These are phyloP conservation scores for Drosophila repletoides DNA, from an alignment of 1,140 invertebrate species.

Conservation along the genomic window DNA sequence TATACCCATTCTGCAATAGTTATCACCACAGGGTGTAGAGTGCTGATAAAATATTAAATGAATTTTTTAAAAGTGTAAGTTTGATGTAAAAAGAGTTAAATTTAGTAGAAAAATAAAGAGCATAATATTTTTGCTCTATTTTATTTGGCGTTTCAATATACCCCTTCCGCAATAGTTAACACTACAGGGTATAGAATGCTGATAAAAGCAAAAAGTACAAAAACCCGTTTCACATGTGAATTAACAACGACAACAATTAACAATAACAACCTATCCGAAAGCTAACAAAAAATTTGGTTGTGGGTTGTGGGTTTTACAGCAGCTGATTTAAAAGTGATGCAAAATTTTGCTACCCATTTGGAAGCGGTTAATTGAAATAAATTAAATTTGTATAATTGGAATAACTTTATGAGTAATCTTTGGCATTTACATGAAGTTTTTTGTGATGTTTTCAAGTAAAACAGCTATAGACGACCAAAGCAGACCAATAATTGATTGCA, in stretches of 20 bases:
- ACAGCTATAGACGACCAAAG: too few species aligned
- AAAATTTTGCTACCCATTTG: background rate
- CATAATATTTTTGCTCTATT: too few species aligned
- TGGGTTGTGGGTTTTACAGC: too few species aligned
- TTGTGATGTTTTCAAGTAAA: too few species aligned
- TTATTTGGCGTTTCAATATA: too few species aligned
- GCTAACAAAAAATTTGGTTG: background rate
- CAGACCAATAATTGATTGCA: too few species aligned
- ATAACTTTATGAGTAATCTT: background rate
- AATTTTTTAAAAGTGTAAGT: background rate
- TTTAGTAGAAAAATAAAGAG: too few species aligned
- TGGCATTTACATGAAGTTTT: background rate
- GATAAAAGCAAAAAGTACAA: constrained; percentile 15
- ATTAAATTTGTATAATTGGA: background rate
- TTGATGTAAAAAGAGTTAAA: background rate
- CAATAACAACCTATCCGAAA: background rate
- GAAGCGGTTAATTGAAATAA: too few species aligned
- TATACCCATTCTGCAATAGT: background rate
- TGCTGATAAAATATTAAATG: constrained; percentile 30
- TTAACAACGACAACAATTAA: too few species aligned
- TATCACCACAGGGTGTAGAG: background rate
- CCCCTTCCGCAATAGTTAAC: background rate
- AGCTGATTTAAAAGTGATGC: background rate
- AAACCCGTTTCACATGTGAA: constrained; percentile 32
- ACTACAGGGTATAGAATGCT: background rate